Conservation (phyloP, 2,113 vertebrate species). For the Laterallus jamaicensis region DNA sequence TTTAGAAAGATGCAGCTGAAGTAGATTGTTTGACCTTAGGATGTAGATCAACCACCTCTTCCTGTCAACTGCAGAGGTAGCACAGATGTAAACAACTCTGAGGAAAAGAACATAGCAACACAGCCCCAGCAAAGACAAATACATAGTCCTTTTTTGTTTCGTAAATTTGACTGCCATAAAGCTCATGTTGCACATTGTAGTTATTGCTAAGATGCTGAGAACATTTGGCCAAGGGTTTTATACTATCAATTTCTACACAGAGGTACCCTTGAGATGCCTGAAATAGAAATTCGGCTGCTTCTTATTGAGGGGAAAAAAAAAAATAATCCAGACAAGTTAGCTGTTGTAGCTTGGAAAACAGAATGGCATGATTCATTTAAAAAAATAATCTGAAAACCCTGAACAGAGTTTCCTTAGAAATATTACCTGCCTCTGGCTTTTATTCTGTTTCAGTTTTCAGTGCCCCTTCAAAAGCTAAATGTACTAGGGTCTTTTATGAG, state of each 20-base stretch:
- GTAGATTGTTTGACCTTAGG: not conserved
- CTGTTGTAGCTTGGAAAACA: not conserved
- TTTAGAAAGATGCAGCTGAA: not conserved
- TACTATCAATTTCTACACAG: fast-evolving
- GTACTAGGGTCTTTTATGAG: not conserved
- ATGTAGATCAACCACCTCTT: not conserved
- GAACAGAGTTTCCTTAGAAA: not conserved
- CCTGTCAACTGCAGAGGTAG: not conserved
- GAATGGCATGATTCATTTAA: not conserved
- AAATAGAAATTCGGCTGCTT: not conserved
- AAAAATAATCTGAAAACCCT: not conserved
- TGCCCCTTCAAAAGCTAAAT: not conserved
- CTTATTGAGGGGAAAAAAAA: not conserved
- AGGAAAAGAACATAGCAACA: not conserved
- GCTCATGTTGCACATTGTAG: not conserved
- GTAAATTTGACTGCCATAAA: not conserved
- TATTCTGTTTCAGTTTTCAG: not conserved
- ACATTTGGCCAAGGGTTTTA: not conserved
- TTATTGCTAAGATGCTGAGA: not conserved
- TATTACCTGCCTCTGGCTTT: not conserved
- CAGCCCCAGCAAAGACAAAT: not conserved
- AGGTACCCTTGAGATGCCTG: not conserved
- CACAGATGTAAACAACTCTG: not conserved
- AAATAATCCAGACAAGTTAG: not conserved
- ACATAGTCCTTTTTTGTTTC: not conserved